These are phyloP conservation scores for Stegastes partitus DNA, from an alignment of 2,113 vertebrate genomes.

Conservation along the genomic window DNA sequence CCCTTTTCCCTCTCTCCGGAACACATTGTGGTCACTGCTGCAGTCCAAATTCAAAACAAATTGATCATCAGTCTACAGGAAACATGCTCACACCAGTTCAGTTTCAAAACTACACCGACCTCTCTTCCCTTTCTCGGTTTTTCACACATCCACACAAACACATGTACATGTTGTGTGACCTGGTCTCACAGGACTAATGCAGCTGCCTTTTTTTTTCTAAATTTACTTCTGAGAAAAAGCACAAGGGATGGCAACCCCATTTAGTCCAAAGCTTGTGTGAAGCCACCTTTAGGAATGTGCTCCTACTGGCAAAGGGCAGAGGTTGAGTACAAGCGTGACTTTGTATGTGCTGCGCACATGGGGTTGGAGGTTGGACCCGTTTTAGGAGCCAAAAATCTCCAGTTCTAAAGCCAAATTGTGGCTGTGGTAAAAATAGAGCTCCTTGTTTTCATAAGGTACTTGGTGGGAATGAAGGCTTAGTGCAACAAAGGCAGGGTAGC, in stretches of 20 bases:
- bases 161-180: constrained; percentile 1
- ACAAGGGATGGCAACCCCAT: constrained; percentile 49
- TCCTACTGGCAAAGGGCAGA: constrained; percentile 55
- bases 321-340: constrained; percentile 62
- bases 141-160: neutral
- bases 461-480: constrained; percentile 77
- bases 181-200: constrained; percentile 11
- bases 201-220: constrained; percentile 38
- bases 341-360: constrained; percentile 41
- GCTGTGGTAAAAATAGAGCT: constrained; percentile 79
- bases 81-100: constrained; percentile 16
- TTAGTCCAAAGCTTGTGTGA: constrained; percentile 57
- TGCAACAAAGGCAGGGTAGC: constrained; percentile 64
- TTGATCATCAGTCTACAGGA: constrained; percentile 32
- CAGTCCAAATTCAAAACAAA: constrained; percentile 42
- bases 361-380: constrained; percentile 27
- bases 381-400: constrained; percentile 57
- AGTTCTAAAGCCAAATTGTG: constrained; percentile 60
- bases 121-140: neutral
- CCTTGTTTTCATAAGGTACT: constrained; percentile 70
- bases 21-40: constrained; percentile 20
- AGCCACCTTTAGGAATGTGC: constrained; percentile 60
- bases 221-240: constrained; percentile 47
- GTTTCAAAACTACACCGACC: neutral
- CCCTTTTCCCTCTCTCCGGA: constrained; percentile 18